Evolutionary conservation across 2,113 vertebrate species (phyloP).

Genomic region (Pelmatolapia mariae): DNA sequence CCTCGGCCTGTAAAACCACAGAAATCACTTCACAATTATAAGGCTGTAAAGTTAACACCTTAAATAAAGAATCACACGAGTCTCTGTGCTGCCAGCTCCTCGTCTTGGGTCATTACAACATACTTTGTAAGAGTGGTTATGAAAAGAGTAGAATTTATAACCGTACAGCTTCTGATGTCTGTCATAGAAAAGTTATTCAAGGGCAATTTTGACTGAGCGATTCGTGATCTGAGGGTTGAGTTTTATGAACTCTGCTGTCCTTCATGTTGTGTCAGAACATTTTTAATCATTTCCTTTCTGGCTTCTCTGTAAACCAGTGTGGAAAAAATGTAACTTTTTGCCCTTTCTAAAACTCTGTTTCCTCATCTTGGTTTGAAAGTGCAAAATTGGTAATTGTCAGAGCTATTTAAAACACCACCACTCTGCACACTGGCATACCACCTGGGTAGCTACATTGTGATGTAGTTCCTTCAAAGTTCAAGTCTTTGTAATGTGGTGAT

Average conservation of each 20-base stretch:
- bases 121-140: neutral
- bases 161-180: neutral
- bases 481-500: neutral
- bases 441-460: neutral
- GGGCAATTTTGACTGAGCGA: neutral
- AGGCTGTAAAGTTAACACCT: neutral
- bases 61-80: neutral
- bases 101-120: neutral
- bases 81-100: neutral
- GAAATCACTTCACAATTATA: neutral
- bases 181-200: neutral
- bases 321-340: neutral
- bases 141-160: neutral
- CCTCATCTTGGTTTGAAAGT: neutral
- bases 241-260: neutral
- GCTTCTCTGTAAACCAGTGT: neutral
- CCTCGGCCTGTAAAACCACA: neutral
- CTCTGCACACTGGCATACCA: neutral
- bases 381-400: neutral
- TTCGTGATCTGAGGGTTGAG: neutral
- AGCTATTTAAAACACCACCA: neutral
- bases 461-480: neutral
- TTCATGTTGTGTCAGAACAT: neutral
- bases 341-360: neutral
- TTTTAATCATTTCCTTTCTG: neutral